Percentiles rank a stretch among this genome's conserved stretches.
Evolutionary conservation across 2,113 vertebrate species (phyloP).

Genomic region (Hippocampus barbouri): DNA sequence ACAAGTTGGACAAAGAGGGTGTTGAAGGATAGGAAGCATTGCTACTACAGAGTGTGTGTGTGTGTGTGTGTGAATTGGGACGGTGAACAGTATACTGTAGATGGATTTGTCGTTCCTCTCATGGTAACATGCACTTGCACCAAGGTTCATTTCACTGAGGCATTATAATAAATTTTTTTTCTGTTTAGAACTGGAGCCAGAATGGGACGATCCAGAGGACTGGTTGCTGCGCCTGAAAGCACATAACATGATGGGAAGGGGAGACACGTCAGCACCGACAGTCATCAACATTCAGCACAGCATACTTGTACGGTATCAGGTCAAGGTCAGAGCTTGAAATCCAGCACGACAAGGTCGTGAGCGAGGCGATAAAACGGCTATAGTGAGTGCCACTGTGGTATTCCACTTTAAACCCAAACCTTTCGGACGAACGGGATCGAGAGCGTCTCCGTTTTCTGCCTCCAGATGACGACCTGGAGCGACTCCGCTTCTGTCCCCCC

Average conservation of each 20-base stretch:
- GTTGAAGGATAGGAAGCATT: neutral
- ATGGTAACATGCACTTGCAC: constrained; percentile 73
- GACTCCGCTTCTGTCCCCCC: constrained; percentile 90
- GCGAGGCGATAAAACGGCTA: constrained; percentile 41
- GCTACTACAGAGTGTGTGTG: neutral
- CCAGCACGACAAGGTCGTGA: constrained; percentile 25
- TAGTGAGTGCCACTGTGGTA: constrained; percentile 81
- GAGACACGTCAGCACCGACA: constrained; percentile 31
- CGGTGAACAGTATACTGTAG: constrained; percentile 56
- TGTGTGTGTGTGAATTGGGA: neutral
- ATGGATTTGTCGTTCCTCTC: constrained; percentile 41
- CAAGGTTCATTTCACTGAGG: constrained; percentile 43
- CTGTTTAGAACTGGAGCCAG: constrained; percentile 98
- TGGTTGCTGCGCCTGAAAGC: constrained; percentile 86
- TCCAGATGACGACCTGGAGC: constrained; percentile 94
- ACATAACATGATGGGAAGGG: constrained; percentile 70
- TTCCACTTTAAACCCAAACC: constrained; percentile 99
- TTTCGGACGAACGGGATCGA: constrained; percentile 98
- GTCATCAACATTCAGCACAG: neutral
- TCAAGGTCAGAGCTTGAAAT: constrained; percentile 12
- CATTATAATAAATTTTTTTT: constrained; percentile 76
- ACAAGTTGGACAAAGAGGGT: constrained; percentile 36
- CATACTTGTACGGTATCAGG: constrained; percentile 22
- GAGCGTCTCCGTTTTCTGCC: constrained; percentile 96
- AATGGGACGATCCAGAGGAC: constrained; percentile 94